Percentiles rank a stretch among this genome's conserved stretches.
phyloP scores from a whole-genome alignment of 2,113 vertebrate species.

The Glareola pratincola region DNA sequence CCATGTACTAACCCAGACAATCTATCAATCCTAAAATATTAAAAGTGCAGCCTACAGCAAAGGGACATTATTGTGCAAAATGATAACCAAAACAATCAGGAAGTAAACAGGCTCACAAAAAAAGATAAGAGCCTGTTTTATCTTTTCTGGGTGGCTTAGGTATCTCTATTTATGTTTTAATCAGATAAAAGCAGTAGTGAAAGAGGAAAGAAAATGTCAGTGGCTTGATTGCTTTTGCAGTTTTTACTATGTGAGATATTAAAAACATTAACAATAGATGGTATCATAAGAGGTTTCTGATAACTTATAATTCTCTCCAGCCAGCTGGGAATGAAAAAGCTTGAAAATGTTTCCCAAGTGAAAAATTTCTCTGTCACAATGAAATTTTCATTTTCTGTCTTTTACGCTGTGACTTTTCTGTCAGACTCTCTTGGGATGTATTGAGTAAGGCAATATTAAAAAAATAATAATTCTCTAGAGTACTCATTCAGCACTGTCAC shows the following conservation, averaged over 20 bases:
- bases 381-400: conserved; percentile 40
- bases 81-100: not conserved
- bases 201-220: conserved; percentile 31
- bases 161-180: conserved; percentile 30
- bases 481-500: not conserved
- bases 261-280: conserved; percentile 52
- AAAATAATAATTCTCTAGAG: not conserved
- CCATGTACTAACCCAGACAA: not conserved
- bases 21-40: not conserved
- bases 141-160: not conserved
- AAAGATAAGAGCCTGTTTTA: not conserved
- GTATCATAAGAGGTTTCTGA: conserved; percentile 29
- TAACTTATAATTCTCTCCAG: conserved; percentile 18
- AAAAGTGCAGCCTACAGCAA: not conserved
- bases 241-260: conserved; percentile 43
- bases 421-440: not conserved
- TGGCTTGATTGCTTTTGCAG: conserved; percentile 30
- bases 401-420: conserved; percentile 12
- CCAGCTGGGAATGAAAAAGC: conserved; percentile 23
- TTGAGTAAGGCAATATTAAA: conserved; percentile 4
- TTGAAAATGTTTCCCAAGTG: conserved; percentile 21
- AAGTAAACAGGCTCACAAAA: not conserved
- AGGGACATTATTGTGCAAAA: not conserved
- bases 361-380: conserved; percentile 28
- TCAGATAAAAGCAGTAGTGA: not conserved